Conservation (phyloP, 2,113 vertebrate genomes). For the Mirza zaza region DNA sequence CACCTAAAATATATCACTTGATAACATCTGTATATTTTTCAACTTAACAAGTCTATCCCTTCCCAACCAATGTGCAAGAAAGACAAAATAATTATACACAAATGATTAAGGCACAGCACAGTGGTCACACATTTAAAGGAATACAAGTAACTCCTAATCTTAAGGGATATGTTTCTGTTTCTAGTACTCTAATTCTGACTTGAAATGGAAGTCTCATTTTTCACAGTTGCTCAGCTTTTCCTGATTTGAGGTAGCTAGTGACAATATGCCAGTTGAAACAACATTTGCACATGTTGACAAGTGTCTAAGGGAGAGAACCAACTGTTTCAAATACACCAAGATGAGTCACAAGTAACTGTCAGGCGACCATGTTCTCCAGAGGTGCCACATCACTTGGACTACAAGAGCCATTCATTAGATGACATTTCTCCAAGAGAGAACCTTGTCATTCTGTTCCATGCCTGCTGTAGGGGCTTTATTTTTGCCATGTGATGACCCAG, state of each 20-base stretch:
- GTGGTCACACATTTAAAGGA: conserved; percentile 75
- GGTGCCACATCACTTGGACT: conserved; percentile 64
- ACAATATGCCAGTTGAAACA: conserved; percentile 84
- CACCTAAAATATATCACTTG: background rate
- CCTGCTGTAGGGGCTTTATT: conserved; percentile 8
- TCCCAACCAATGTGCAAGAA: background rate
- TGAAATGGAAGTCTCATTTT: conserved; percentile 74
- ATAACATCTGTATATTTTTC: background rate
- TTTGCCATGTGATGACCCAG: conserved; percentile 36
- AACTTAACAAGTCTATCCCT: background rate
- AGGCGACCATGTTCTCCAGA: conserved; percentile 68
- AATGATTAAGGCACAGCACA: background rate
- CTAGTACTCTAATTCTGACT: conserved; percentile 72
- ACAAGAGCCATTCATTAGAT: conserved; percentile 68
- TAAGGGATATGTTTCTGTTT: conserved; percentile 69
- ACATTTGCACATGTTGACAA: conserved; percentile 81
- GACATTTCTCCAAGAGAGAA: conserved; percentile 56
- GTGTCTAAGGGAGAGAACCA: conserved; percentile 75
- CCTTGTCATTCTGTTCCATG: conserved; percentile 44
- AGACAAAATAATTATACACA: background rate
- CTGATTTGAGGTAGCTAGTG: conserved; percentile 77
- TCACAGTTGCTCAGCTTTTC: conserved; percentile 78
- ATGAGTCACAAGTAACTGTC: conserved; percentile 70
- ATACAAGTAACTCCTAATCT: conserved; percentile 71
- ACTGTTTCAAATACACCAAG: conserved; percentile 76